Conservation (phyloP, 2,888 invertebrate species). For the Spicauda simplicius region DNA sequence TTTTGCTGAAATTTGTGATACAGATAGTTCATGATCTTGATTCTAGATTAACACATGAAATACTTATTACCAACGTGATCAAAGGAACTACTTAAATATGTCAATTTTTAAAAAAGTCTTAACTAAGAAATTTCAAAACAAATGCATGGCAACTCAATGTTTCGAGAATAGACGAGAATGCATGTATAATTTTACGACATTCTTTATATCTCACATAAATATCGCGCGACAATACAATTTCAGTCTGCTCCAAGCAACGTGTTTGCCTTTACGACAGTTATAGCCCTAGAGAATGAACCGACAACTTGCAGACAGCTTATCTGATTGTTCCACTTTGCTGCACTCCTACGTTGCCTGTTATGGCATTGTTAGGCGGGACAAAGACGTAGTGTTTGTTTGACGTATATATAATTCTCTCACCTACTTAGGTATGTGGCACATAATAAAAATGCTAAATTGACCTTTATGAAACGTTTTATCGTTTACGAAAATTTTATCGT, state of each 20-base stretch:
- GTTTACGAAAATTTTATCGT: too few relatives aligned
- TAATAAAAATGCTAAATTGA: too few relatives aligned
- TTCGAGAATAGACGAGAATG: neutral
- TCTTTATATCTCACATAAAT: neutral
- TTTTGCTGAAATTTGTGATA: too few relatives aligned
- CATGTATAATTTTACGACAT: constrained; percentile 10
- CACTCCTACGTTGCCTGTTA: constrained; percentile 11
- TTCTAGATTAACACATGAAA: too few relatives aligned
- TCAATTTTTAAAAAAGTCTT: too few relatives aligned
- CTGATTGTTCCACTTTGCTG: constrained; percentile 28
- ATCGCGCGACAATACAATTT: constrained; percentile 9
- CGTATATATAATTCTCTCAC: too few relatives aligned
- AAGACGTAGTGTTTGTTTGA: neutral
- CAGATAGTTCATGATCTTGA: too few relatives aligned
- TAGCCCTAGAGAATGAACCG: neutral
- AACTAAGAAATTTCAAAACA: too few relatives aligned
- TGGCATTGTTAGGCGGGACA: constrained; percentile 10
- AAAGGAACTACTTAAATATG: too few relatives aligned
- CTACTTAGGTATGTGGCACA: too few relatives aligned
- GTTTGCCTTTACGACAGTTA: constrained; percentile 4
- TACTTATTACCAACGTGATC: too few relatives aligned
- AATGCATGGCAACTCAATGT: neutral
- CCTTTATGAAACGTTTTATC: too few relatives aligned
- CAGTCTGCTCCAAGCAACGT: constrained; percentile 6
- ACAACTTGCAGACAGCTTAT: constrained; percentile 15